Conservation (phyloP, 2,797 vertebrate genomes). For the Falco concolor region DNA sequence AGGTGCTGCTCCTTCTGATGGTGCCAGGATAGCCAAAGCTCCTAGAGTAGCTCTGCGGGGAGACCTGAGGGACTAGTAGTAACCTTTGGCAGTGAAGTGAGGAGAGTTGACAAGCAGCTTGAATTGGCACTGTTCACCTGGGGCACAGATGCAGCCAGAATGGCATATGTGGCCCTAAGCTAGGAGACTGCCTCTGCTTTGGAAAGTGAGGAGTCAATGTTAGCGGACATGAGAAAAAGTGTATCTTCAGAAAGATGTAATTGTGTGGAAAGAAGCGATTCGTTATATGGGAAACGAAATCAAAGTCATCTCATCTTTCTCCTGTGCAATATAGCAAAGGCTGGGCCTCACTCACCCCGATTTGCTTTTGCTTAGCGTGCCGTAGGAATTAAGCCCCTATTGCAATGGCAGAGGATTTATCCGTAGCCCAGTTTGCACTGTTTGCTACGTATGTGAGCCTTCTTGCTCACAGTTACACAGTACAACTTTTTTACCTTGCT, state of each 20-base stretch:
- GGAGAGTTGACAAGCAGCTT: background rate
- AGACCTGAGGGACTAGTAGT: background rate
- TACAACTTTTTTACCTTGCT: background rate
- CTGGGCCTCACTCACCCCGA: background rate
- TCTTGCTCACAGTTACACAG: background rate
- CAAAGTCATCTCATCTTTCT: background rate
- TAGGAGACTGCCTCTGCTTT: background rate
- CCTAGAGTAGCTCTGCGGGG: background rate
- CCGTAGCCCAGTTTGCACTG: background rate
- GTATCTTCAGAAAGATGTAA: background rate
- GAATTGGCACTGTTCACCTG: background rate
- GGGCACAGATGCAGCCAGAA: background rate
- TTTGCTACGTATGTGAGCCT: background rate
- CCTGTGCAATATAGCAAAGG: background rate
- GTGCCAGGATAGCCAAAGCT: background rate
- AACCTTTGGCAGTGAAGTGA: background rate
- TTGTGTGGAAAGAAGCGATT: background rate
- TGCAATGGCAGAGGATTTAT: background rate
- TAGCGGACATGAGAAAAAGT: background rate
- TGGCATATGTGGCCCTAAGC: background rate
- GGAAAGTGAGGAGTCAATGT: background rate
- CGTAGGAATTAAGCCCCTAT: background rate
- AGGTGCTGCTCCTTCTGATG: background rate
- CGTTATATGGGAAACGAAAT: background rate
- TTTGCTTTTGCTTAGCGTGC: background rate